phyloP scores from a whole-genome alignment of 2,797 vertebrate genomes.

The Melanotaenia pygmaea region DNA sequence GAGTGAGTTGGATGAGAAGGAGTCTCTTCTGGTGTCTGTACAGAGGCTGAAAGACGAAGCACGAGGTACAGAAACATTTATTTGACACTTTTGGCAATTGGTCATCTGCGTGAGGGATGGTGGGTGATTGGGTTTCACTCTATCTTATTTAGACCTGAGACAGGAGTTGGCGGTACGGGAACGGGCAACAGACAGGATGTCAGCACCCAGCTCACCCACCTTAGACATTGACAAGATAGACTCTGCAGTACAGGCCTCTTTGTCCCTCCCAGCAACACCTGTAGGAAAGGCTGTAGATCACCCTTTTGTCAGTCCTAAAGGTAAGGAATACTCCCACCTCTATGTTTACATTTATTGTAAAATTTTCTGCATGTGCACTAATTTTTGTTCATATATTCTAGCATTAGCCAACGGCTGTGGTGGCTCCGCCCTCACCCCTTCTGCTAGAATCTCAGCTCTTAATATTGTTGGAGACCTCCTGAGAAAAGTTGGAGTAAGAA shows the following conservation, averaged over 20 bases:
- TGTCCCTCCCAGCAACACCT: constrained; percentile 96
- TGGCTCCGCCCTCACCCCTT: constrained; percentile 92
- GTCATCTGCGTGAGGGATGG: not conserved
- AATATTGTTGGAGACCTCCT: constrained; percentile 98
- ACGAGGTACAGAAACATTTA: constrained; percentile 83
- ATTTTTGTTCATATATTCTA: constrained; percentile 53
- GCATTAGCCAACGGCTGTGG: constrained; percentile 93
- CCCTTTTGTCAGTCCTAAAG: constrained; percentile 90
- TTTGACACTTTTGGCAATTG: not conserved
- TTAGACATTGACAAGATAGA: constrained; percentile 93
- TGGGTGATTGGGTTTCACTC: not conserved
- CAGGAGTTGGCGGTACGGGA: constrained; percentile 96
- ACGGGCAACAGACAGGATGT: constrained; percentile 93
- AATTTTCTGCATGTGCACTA: not conserved
- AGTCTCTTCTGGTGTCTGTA: constrained; percentile 94
- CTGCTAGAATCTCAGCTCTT: constrained; percentile 96
- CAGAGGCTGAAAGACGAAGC: constrained; percentile 98
- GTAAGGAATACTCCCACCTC: constrained; percentile 65
- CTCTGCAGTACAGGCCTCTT: constrained; percentile 92
- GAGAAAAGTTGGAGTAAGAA: constrained; percentile 96
- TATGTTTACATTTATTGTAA: constrained; percentile 1
- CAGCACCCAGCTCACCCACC: constrained; percentile 95
- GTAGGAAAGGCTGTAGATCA: constrained; percentile 91
- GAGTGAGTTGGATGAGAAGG: constrained; percentile 98
- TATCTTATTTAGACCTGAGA: constrained; percentile 86